phyloP scores from a whole-genome alignment of 2,113 vertebrate genomes.

The Pungitius pungitius region DNA sequence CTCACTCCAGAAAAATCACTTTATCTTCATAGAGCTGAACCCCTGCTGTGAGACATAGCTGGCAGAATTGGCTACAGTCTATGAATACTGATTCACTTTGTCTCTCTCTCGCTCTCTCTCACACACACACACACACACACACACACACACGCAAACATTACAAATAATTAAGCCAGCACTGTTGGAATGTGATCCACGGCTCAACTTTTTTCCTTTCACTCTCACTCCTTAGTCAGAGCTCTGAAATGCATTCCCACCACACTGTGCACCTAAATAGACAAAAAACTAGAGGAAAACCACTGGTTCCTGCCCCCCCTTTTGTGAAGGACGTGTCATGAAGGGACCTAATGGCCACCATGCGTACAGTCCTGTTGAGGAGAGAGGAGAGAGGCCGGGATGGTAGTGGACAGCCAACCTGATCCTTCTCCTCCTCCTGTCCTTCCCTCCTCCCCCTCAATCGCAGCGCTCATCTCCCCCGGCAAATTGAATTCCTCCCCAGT shows the following conservation, averaged over 20 bases:
- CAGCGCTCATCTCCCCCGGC: slow-evolving; percentile 51
- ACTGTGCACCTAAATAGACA: neutral
- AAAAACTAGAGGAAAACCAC: no score
- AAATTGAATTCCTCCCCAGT: slow-evolving; percentile 67
- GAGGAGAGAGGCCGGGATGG: slow-evolving; percentile 25
- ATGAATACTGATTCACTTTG: slow-evolving; percentile 67
- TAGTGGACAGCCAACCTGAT: slow-evolving; percentile 38
- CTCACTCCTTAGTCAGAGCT: slow-evolving; percentile 20
- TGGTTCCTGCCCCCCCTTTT: slow-evolving; percentile 9
- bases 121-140: neutral
- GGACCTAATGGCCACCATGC: slow-evolving; percentile 36
- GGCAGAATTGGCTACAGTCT: slow-evolving; percentile 50
- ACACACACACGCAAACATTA: slow-evolving; percentile 4
- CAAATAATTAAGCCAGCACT: slow-evolving; percentile 47
- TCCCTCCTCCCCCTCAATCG: slow-evolving; percentile 51
- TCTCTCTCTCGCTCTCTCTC: neutral
- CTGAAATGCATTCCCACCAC: slow-evolving; percentile 37
- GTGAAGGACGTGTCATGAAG: slow-evolving; percentile 44
- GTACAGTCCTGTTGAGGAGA: slow-evolving; percentile 17
- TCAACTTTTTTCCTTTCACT: slow-evolving; percentile 25
- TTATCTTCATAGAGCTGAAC: slow-evolving; percentile 47
- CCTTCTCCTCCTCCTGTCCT: slow-evolving; percentile 42
- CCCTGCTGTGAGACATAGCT: slow-evolving; percentile 60
- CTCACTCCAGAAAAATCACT: slow-evolving; percentile 63
- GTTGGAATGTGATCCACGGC: slow-evolving; percentile 36